phyloP scores from a whole-genome alignment of 2,113 vertebrate genomes.

The Crotophaga sulcirostris region DNA sequence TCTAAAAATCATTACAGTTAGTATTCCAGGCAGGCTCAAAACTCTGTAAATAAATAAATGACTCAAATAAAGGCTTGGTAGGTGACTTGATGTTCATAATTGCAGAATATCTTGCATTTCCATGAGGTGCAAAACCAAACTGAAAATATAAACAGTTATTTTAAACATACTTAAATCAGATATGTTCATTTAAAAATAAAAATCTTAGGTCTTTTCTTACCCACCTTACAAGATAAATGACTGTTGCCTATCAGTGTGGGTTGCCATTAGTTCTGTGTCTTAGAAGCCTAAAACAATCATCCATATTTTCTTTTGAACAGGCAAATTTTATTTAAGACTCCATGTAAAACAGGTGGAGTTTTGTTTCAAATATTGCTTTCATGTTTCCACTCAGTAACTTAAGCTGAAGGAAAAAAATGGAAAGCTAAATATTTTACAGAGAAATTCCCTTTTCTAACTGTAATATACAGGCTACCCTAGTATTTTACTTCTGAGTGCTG shows the following conservation, averaged over 20 bases:
- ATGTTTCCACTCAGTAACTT: neutral
- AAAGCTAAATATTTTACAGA: neutral
- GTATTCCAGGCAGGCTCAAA: neutral
- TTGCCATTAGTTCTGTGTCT: neutral
- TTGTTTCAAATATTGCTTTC: neutral
- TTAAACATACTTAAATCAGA: neutral
- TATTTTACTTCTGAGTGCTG: neutral
- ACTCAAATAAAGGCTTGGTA: neutral
- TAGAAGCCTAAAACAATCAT: neutral
- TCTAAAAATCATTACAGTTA: neutral
- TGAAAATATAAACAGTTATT: neutral
- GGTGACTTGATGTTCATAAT: neutral
- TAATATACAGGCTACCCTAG: neutral
- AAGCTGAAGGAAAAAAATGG: neutral
- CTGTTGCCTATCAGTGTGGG: neutral
- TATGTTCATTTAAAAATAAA: constrained; percentile 1
- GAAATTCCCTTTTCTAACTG: neutral
- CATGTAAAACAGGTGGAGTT: neutral
- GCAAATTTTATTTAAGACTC: neutral
- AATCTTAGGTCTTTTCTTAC: neutral
- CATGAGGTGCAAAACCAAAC: neutral
- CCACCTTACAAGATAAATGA: neutral
- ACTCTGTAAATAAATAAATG: neutral
- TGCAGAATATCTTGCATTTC: neutral
- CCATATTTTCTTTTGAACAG: neutral